Base-by-base conservation (phyloP, 37 sponge, comb jelly and placozoan genomes). In the Agelas oroides region DNA sequence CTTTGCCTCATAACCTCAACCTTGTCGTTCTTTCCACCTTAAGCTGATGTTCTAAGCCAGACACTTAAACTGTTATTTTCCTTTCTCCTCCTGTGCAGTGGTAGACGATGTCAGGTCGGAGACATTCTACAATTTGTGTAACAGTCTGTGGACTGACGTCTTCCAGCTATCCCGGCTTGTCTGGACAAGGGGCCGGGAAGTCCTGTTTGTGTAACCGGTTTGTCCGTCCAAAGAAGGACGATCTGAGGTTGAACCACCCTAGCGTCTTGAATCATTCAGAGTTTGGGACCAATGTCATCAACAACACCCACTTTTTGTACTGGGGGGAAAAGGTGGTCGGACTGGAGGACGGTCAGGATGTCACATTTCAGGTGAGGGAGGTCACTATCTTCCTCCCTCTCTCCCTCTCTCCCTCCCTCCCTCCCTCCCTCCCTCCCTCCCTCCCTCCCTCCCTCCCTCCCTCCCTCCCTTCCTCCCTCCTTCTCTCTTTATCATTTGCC, bases 181-280 rank as follows among this genome's bases (percentile, higher is more conserved):
- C 68, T 0, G 89, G 89, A 0, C 78, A 83, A 39, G 95, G 95
- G 17, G 87, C 88, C 15, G 95, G 95, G 28, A 95, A 95, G 38
- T 89, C 90, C 6, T 78, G 76, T 66, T 64, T 95, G 21, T 91
- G 92, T 56, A 88, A 95, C 77, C 83, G 95, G 33, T 95, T 95
- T 41, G 75, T 92, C 23, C 76, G 88, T 36, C 78, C 82, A 38
- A 70, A 82, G 13, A 57, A 76, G 1, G 89, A 93, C 77, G 81
- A 88, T 31, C 68, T 85, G 32, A 36, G 60, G 11, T 19, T 27
- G 32, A 73, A 93, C 20, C 95, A 94, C 76, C 63, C 69, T 2
- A 69, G 64, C 60, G 71, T 87, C 1, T 36, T 94, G 20, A 91
- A 79, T 65, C 71, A 90, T 39, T 77, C 78, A 2, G 94, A 90